Evolutionary conservation across 2,888 invertebrate species (phyloP), one percentile per base, ranked within the genome.

Genomic region (Philaethria dido): DNA sequence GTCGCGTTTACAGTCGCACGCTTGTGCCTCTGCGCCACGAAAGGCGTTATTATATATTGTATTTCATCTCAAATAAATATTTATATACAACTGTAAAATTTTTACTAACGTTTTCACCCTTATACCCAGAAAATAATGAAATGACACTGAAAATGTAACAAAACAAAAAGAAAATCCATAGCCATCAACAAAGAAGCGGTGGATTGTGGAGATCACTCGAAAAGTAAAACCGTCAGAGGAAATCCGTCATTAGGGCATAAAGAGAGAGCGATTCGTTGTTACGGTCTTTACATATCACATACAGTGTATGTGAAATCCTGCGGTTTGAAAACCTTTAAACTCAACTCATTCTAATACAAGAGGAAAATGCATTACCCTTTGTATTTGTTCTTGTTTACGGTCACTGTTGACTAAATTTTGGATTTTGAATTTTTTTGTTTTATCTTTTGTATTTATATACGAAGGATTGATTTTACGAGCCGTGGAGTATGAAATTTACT

Each of bases 281-380:
- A 69, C 65, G 66, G 63, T 66, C 68, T 68, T 67, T 64, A 66
- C 69, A 69, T 70, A 64, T 62, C 62, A 25, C 60, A n/a, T n/a
- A n/a, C n/a, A n/a, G n/a, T 64, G 57, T 62, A 62, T 52, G 59
- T 57, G 20, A 66, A 60, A 69, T 59, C 52, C 63, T 18, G 61
- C 9, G 42, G 44, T 44, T 50, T 57, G 44, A 50, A 59, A 48
- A 55, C 55, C 39, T 22, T 20, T 39, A 39, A 55, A 55, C 6
- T 36, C 39, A 66, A 33, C 64, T 71, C 67, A 68, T 72, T 71
- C 59, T 39, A 64, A 73, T 72, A 70, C 68, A 70, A 68, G 68
- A 68, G 68, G 52, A 42, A 69, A 75, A 75, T 69, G 75, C 74
- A 76, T 77, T 77, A 74, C 72, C 75, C 73, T 74, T 77, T 75